phyloP scores from a whole-genome alignment of 92 coral and sea anemone genomes.

The Porites lobata region DNA sequence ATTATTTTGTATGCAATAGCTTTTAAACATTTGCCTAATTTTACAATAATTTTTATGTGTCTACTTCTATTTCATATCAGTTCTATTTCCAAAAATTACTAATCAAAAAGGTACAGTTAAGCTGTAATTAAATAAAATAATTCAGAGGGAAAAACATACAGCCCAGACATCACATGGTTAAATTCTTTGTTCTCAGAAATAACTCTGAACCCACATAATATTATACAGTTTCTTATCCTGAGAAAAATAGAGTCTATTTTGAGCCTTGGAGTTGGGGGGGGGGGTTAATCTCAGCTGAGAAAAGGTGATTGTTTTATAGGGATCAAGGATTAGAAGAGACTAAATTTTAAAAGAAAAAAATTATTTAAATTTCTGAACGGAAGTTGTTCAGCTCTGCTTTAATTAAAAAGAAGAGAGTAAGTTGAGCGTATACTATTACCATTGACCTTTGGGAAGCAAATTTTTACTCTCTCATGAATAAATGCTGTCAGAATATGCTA shows the following conservation, averaged over 20 bases:
- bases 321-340: not conserved
- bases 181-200: conserved; percentile 10
- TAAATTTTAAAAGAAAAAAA: not conserved
- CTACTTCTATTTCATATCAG: not conserved
- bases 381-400: not conserved
- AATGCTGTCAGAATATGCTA: not conserved
- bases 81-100: not conserved
- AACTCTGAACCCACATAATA: not conserved
- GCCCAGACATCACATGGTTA: conserved; percentile 16
- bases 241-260: not conserved
- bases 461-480: not conserved
- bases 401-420: not conserved
- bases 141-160: not conserved
- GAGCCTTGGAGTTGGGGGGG: not conserved
- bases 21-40: not conserved
- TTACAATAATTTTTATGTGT: not conserved
- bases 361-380: not conserved
- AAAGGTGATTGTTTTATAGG: not conserved
- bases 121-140: not conserved
- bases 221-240: not conserved
- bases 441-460: not conserved
- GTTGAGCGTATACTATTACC: not conserved
- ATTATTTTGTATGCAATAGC: too few species aligned
- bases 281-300: not conserved
- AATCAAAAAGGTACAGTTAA: not conserved